Conservation (phyloP, 2,888 invertebrate genomes). For the Caenorhabditis panamensis region DNA sequence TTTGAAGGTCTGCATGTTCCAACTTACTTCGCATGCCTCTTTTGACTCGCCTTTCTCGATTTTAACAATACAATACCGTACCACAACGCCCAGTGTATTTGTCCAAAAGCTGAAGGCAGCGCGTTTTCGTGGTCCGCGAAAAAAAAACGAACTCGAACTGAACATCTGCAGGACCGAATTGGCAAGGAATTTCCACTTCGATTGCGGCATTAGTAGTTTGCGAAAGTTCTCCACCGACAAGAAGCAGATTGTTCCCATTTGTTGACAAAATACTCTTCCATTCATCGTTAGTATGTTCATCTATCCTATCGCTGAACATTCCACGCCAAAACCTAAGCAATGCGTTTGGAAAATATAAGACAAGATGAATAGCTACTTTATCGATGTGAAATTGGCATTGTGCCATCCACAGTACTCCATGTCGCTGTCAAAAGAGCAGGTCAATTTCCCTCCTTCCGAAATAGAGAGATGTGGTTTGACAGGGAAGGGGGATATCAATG, state of each 20-base stretch:
- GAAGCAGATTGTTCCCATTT: constrained; percentile 61
- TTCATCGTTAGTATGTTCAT: no score
- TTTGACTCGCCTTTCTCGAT: background rate
- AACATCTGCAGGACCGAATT: constrained; percentile 73
- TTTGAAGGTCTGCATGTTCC: no score
- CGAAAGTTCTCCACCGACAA: constrained; percentile 72
- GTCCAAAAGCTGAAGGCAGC: constrained; percentile 75
- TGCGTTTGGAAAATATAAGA: background rate
- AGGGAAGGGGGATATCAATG: constrained; percentile 33
- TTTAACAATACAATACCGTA: constrained; percentile 69
- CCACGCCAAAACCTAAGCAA: constrained; percentile 71
- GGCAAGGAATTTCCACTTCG: constrained; percentile 76
- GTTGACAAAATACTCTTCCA: constrained; percentile 24
- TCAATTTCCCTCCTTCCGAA: constrained; percentile 70
- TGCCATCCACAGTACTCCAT: constrained; percentile 77
- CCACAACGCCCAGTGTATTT: constrained; percentile 69
- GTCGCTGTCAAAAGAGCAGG: constrained; percentile 75
- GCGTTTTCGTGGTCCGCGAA: constrained; percentile 1
- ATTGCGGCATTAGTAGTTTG: constrained; percentile 65
- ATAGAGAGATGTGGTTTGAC: constrained; percentile 54
- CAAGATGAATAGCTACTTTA: constrained; percentile 31
- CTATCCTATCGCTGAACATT: no score
- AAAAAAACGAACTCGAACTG: constrained; percentile 70
- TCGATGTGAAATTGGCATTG: constrained; percentile 52
- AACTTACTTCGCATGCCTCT: background rate